Conservation (phyloP, 2,113 vertebrate genomes). For the Microcebus jonahi region DNA sequence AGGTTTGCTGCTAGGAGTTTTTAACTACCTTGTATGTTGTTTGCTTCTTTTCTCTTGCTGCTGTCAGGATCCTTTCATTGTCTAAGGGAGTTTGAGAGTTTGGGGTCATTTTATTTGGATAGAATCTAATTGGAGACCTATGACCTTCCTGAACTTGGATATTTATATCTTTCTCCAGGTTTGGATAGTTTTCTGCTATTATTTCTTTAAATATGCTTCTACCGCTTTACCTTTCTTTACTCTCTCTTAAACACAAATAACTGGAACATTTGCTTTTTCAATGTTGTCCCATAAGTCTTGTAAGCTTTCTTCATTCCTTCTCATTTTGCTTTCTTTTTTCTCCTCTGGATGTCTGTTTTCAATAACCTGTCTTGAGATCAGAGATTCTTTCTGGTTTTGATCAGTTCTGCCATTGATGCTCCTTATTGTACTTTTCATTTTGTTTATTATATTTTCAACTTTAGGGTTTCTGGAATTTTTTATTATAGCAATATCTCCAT, state of each 20-base stretch:
- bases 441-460: not conserved
- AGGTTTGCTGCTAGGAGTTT: not conserved
- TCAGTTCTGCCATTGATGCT: not conserved
- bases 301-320: not conserved
- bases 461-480: not conserved
- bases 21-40: not conserved
- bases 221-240: not conserved
- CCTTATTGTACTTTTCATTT: not conserved
- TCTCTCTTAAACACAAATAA: not conserved
- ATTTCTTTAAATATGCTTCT: not conserved
- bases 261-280: not conserved
- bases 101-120: not conserved
- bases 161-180: not conserved
- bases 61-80: not conserved
- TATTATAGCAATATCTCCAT: not conserved
- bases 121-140: not conserved
- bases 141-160: not conserved
- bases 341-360: not conserved
- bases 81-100: not conserved
- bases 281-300: not conserved
- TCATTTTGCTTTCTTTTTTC: not conserved
- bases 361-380: not conserved
- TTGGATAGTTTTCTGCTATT: not conserved
- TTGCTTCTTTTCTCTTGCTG: not conserved
- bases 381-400: not conserved